Base-by-base conservation (phyloP, 35 echinoderm and acorn worm species). In the Strongylocentrotus purpuratus region DNA sequence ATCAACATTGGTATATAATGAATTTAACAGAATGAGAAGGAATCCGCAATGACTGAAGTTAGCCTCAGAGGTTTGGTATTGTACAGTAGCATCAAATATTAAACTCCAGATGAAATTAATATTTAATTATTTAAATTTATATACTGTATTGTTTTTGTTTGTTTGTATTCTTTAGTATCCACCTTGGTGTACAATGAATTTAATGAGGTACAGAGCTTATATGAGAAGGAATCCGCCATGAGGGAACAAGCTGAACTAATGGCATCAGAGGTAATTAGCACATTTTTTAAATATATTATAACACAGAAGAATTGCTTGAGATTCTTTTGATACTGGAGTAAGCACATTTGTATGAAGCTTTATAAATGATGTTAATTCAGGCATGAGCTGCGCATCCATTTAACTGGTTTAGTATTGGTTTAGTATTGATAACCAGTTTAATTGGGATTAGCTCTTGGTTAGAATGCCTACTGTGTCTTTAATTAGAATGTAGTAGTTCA, bases 141-240 rank as follows among this genome's bases (percentile, higher is more conserved):
- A n/a, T 78, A n/a, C n/a, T 41, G 3, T 41, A 0, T 41, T 41
- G 5, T 7, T n/a, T 45, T 45, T 41, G 33, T 89, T 17, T 89
- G 33, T 33, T 46, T 89, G 4, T 41, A 89, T 45, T 45, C 32
- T 70, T 33, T 90, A 97, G 97, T 97, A 61, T 97, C 97, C 2
- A 96, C 97, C 7, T 58, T 97, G 52, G 97, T 96, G 17, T 94
- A 94, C 46, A 92, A 97, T 45, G 95, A 97, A 90, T 94, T 94
- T 25, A 61, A 94, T 47, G 95, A 96, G 33, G 95, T 97, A 47
- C 94, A 94, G 78, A 61, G 86, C n/a, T 90, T 96, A 50, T 97
- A 97, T 92, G 95, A 96, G 60, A 95, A 96, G 88, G 97, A 95
- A 86, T 86, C 95, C 85, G 95, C 94, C 61, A 93, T 97, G 45